Evolutionary conservation across 2,888 invertebrate species (phyloP).

Genomic region (Eumerus sabulonum): DNA sequence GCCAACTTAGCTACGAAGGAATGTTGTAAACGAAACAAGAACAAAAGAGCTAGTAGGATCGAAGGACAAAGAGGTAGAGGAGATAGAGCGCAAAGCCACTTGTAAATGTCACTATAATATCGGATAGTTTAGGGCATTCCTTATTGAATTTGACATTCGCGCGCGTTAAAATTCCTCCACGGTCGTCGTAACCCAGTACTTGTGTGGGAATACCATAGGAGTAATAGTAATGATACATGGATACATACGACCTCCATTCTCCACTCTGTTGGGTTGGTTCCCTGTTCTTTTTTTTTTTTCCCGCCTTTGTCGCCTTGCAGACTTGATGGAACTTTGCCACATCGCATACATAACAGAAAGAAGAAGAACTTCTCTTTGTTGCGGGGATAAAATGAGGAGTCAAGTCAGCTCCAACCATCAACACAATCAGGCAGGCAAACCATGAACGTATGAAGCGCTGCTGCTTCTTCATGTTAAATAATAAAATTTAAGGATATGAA

Average conservation of each 20-base stretch:
- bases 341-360: slow-evolving; percentile 20
- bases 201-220: slow-evolving; percentile 26
- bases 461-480: slow-evolving; percentile 50
- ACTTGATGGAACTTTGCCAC: slow-evolving; percentile 20
- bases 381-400: neutral
- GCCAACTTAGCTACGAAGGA: no score
- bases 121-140: slow-evolving; percentile 59
- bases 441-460: neutral
- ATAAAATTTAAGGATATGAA: slow-evolving; percentile 59
- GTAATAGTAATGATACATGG: no score
- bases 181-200: slow-evolving; percentile 59
- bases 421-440: no score
- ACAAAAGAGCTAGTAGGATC: neutral
- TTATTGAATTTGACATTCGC: slow-evolving; percentile 62
- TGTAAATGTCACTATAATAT: slow-evolving; percentile 62
- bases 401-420: neutral
- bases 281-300: slow-evolving; percentile 4
- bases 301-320: neutral
- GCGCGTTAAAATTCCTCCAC: slow-evolving; percentile 62
- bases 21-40: slow-evolving; percentile 6
- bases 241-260: no score
- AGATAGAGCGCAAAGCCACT: slow-evolving; percentile 30
- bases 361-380: neutral
- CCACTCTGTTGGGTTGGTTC: neutral
- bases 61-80: no score